Base-by-base conservation (phyloP, 2,113 vertebrate genomes). In the Bolborhynchus lineola region DNA sequence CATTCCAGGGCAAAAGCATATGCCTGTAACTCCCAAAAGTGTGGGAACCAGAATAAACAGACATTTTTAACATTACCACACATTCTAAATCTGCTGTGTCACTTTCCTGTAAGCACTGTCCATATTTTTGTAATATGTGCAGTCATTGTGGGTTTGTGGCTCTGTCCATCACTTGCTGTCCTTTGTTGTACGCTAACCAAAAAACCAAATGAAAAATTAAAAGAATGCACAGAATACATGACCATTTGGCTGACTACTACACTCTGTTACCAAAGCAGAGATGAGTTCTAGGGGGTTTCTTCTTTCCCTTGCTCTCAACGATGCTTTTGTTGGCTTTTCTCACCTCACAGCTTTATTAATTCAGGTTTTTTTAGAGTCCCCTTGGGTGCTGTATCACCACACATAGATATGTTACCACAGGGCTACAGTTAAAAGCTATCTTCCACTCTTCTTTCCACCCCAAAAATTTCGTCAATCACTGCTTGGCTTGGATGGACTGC, bases 1-100 rank as follows among this genome's bases (percentile, higher is more conserved):
- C 95, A 90, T 97, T 98, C 98, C 97, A 97, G 97, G 77, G 97
- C 98, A 98, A 98, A 97, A 96, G 97, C 98, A 98, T 97, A 98
- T 96, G 98, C 97, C 97, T 98, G 97, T 75, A 97, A 98, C 97
- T 98, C 98, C 97, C 98, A 77, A 94, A 97, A 95, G 97, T 96
- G 97, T 94, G 90, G 93, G 92, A 97, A 90, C 93, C 85, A 94
- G 89, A 97, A 97, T 97, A 98, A 98, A 98, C 95, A 98, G 92
- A 92, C 94, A 82, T 97, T 97, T 97, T 97, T 98, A 98, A 98
- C 92, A 55, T 98, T 86, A 94, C 95, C 95, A 82, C 92, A 87
- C 13, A 1, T 75, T 91, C 92, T 10, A 85, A 92, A 93, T 88
- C 70, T 91, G 96, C 95, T 96, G 90, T 96, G 97, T 97, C 97